Percentiles rank a stretch among this genome's conserved stretches.
phyloP scores from a whole-genome alignment of 2,888 invertebrate genomes.

The Drosophila neotestacea region DNA sequence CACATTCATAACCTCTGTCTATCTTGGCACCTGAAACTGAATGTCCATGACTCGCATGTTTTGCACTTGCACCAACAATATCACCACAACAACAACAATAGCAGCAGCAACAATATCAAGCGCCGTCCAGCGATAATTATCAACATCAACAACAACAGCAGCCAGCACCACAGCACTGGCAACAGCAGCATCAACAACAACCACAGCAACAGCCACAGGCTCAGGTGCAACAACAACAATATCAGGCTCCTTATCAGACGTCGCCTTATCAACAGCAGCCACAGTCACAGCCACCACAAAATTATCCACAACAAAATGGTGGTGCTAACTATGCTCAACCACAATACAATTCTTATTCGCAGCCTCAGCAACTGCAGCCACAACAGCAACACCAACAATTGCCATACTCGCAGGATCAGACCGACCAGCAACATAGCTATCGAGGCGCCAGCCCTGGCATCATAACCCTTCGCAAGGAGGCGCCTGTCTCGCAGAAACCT shows the following conservation, averaged over 20 bases:
- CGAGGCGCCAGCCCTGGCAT: constrained; percentile 86
- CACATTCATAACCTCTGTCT: constrained; percentile 34
- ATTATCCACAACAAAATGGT: constrained; percentile 81
- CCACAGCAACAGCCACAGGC: constrained; percentile 45
- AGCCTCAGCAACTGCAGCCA: constrained; percentile 73
- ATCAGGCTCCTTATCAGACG: constrained; percentile 66
- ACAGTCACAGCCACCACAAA: constrained; percentile 71
- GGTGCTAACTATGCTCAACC: constrained; percentile 77
- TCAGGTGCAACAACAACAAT: constrained; percentile 43
- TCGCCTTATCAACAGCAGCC: constrained; percentile 70
- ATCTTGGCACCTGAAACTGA: constrained; percentile 9
- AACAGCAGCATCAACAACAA: constrained; percentile 11
- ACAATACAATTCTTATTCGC: constrained; percentile 85
- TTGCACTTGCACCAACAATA: constrained; percentile 47
- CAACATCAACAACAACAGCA: constrained; percentile 54
- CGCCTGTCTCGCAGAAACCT: constrained; percentile 91
- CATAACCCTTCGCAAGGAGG: constrained; percentile 88
- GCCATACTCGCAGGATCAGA: constrained; percentile 79
- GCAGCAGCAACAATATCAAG: constrained; percentile 77
- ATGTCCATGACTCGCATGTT: constrained; percentile 9
- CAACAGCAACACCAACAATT: constrained; percentile 50
- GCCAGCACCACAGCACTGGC: constrained; percentile 49
- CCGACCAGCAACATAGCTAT: constrained; percentile 74
- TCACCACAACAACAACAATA: constrained; percentile 26
- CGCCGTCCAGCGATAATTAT: constrained; percentile 66